phyloP scores from a whole-genome alignment of 2,113 vertebrate species.

The Porphyrio hochstetteri region DNA sequence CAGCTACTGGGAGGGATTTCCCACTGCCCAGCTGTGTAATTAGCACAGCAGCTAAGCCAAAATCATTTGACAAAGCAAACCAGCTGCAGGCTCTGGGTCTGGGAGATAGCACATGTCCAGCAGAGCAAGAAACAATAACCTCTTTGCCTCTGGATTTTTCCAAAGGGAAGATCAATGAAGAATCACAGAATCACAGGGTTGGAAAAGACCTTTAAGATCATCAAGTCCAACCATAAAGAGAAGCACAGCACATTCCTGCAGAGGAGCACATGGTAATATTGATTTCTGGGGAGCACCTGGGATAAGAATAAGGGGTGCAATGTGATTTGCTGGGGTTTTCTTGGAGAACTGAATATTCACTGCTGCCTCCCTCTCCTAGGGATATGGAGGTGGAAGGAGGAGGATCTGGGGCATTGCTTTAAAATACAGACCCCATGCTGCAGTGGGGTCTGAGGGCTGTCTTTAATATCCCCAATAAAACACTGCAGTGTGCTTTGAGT shows the following conservation, averaged over 20 bases:
- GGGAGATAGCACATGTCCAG: not conserved
- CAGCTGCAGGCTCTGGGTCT: conserved; percentile 30
- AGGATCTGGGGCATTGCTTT: not conserved
- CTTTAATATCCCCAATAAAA: not conserved
- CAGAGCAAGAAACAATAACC: not conserved
- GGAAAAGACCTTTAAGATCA: too few relatives aligned
- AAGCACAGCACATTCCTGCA: rapidly evolving
- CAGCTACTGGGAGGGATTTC: conserved; percentile 56
- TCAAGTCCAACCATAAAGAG: too few relatives aligned
- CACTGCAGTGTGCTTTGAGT: not conserved
- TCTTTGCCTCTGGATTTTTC: not conserved
- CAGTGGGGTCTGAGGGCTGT: not conserved
- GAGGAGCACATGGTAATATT: not conserved
- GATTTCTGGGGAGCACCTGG: not conserved
- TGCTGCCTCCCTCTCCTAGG: not conserved
- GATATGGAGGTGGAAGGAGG: not conserved
- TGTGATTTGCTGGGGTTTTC: not conserved
- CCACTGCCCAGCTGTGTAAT: conserved; percentile 61
- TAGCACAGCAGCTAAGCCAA: conserved; percentile 32
- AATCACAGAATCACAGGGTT: too few relatives aligned
- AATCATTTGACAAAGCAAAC: conserved; percentile 20
- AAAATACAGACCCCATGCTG: not conserved
- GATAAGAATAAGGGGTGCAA: not conserved
- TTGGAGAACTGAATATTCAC: not conserved
- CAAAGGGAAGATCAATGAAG: not conserved